Evolutionary conservation across 2,888 invertebrate genomes (phyloP).

Genomic region (Pycnomerus fuliginosus): DNA sequence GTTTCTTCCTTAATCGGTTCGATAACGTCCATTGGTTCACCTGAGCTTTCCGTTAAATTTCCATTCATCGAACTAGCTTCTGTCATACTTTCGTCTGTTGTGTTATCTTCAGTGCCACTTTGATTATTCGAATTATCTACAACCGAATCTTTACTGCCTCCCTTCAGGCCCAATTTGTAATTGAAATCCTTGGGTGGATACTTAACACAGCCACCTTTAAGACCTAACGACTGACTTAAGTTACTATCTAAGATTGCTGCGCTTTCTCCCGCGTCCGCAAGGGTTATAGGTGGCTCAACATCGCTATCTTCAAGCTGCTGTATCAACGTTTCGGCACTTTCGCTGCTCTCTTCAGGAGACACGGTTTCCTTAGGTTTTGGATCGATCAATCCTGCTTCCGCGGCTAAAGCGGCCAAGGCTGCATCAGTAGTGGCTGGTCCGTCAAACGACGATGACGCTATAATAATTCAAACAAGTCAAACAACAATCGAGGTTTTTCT

Average conservation of each 20-base stretch:
- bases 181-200: slow-evolving; percentile 33
- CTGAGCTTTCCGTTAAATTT: slow-evolving; percentile 5
- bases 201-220: slow-evolving; percentile 44
- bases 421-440: slow-evolving; percentile 64
- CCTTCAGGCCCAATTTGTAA: slow-evolving; percentile 45
- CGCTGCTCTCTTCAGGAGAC: not conserved
- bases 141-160: slow-evolving; percentile 47
- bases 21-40: slow-evolving; percentile 6
- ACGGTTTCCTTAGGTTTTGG: slow-evolving; percentile 45
- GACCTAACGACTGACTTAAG: slow-evolving; percentile 47
- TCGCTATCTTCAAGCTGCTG: slow-evolving; percentile 17
- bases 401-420: slow-evolving; percentile 62
- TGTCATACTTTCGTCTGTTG: slow-evolving; percentile 38
- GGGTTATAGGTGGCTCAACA: slow-evolving; percentile 7
- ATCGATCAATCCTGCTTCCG: slow-evolving; percentile 63
- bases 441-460: slow-evolving; percentile 57
- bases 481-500: no score
- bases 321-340: slow-evolving; percentile 18
- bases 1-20: no score
- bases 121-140: slow-evolving; percentile 24
- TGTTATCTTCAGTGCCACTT: slow-evolving; percentile 15
- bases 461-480: slow-evolving; percentile 8
- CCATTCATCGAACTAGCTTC: slow-evolving; percentile 34
- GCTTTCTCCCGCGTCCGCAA: slow-evolving; percentile 27
- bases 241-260: slow-evolving; percentile 35